Evolutionary conservation across 2,797 vertebrate species (phyloP).

Genomic region (Dendrocincla fuliginosa): DNA sequence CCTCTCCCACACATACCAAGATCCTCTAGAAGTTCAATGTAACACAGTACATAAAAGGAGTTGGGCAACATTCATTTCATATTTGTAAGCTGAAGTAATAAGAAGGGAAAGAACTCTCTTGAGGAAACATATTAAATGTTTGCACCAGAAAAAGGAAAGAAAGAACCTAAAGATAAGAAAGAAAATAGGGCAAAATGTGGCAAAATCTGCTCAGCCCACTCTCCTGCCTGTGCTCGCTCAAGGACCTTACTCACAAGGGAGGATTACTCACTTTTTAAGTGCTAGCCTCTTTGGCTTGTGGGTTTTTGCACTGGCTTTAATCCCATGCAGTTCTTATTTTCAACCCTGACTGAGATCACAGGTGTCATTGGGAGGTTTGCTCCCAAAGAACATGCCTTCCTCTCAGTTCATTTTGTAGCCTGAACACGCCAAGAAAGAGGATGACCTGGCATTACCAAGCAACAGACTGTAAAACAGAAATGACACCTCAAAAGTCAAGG

Average conservation of each 20-base stretch:
- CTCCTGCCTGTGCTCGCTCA: neutral
- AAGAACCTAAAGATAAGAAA: neutral
- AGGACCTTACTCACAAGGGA: neutral
- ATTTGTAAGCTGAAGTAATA: conserved; percentile 25
- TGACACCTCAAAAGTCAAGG: neutral
- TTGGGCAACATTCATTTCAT: conserved; percentile 18
- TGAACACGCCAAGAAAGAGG: neutral
- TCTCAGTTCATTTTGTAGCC: neutral
- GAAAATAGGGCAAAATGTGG: neutral
- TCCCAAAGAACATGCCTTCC: neutral
- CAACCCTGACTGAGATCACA: neutral
- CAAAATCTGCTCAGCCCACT: neutral
- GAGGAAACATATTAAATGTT: neutral
- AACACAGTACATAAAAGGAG: neutral
- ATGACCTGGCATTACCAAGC: neutral
- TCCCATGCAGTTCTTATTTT: neutral
- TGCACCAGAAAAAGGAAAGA: neutral
- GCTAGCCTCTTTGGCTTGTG: neutral
- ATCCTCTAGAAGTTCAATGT: conserved; percentile 1
- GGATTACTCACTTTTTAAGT: neutral
- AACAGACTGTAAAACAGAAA: neutral
- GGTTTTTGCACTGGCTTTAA: neutral
- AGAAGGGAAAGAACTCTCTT: neutral
- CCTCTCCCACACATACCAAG: conserved; percentile 29
- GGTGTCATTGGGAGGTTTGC: neutral